phyloP scores from a whole-genome alignment of 2,113 vertebrate species.

The Typhlomys cinereus region DNA sequence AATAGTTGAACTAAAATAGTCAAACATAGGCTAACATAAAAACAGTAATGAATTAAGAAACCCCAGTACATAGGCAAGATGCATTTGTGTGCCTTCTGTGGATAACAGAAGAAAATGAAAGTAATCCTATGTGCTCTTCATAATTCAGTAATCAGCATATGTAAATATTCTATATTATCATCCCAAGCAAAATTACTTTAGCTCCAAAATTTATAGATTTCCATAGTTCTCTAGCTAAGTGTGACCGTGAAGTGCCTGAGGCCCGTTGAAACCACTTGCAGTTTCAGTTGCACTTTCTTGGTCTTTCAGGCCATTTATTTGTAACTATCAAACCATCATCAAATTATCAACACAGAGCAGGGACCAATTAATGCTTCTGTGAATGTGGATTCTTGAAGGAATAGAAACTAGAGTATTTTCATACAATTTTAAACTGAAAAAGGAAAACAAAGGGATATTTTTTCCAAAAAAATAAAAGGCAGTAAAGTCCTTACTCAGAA shows the following conservation, averaged over 20 bases:
- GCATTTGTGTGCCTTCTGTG: no score
- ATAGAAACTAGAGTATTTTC: conserved; percentile 30
- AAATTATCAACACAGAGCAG: conserved; percentile 41
- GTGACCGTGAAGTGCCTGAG: background rate
- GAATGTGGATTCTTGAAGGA: conserved; percentile 22
- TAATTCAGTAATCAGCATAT: background rate
- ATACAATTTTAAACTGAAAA: conserved; percentile 13
- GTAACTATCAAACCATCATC: conserved; percentile 44
- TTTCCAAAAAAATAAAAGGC: no score
- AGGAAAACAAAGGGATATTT: conserved; percentile 11
- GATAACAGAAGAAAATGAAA: no score
- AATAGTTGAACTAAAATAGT: background rate
- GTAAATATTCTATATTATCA: background rate
- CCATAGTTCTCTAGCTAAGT: background rate
- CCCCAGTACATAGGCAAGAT: no score
- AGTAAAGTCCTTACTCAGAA: conserved; percentile 54
- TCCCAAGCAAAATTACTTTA: background rate
- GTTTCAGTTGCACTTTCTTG: background rate
- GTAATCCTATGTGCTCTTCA: background rate
- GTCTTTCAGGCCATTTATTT: background rate
- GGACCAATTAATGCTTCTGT: conserved; percentile 3
- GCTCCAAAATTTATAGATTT: background rate
- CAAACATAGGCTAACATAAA: background rate
- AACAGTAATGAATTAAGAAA: background rate
- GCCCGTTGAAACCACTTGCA: background rate